A percentile compares a stretch with the other conserved stretches of the same genome.
These are phyloP conservation scores for Chionodraco myersi DNA, from an alignment of 2,113 vertebrate genomes.

Conservation along the genomic window DNA sequence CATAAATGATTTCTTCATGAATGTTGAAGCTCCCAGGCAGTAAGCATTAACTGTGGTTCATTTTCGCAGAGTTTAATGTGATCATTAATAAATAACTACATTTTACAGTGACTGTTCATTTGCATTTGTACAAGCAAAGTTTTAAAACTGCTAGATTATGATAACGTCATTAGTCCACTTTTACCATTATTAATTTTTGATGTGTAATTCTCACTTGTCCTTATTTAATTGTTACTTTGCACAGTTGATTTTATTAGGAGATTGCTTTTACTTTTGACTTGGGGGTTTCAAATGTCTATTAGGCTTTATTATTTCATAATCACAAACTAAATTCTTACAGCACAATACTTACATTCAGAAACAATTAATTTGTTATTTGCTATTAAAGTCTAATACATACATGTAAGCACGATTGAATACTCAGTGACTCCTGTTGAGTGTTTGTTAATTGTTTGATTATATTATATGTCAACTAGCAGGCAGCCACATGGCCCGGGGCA, in stretches of 20 bases:
- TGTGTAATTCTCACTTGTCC: neutral
- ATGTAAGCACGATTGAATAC: neutral
- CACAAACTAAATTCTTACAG: neutral
- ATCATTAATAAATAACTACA: slow-evolving; percentile 26
- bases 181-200: too few relatives aligned
- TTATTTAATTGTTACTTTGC: neutral
- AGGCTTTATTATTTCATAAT: neutral
- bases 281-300: neutral
- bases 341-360: neutral
- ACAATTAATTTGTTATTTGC: neutral
- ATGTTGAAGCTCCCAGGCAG: slow-evolving; percentile 12
- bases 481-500: neutral
- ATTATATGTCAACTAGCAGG: slow-evolving; percentile 23
- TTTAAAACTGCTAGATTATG: too few relatives aligned
- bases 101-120: slow-evolving; percentile 26
- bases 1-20: slow-evolving; percentile 18
- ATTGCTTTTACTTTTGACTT: neutral
- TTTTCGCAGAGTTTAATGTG: slow-evolving; percentile 25
- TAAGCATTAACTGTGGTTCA: slow-evolving; percentile 17
- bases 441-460: slow-evolving; percentile 27
- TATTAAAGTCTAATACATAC: neutral
- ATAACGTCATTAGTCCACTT: too few relatives aligned
- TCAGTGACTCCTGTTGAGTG: neutral
- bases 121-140: slow-evolving; percentile 20
- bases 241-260: neutral